These are phyloP conservation scores for Typhlichthys subterraneus DNA, from an alignment of 2,797 vertebrate species.

Conservation along the genomic window DNA sequence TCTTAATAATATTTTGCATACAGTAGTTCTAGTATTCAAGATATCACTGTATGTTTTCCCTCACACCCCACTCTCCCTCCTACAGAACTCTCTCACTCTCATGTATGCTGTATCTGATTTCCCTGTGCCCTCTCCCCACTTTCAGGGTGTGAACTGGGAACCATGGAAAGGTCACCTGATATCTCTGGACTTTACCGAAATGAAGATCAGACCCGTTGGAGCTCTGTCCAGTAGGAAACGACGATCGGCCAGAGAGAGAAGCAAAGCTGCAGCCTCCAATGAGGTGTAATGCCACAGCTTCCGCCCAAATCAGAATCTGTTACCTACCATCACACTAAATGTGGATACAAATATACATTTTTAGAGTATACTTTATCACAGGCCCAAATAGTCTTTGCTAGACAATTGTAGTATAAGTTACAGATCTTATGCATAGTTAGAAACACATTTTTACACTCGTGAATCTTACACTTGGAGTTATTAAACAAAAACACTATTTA, in stretches of 20 bases:
- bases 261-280: conserved; percentile 42
- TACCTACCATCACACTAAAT: conserved; percentile 29
- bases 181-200: conserved; percentile 86
- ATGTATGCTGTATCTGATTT: conserved; percentile 5
- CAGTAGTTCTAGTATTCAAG: background rate
- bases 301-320: conserved; percentile 1
- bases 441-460: conserved; percentile 4
- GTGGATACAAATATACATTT: background rate
- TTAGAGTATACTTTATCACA: background rate
- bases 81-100: background rate
- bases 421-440: conserved; percentile 1
- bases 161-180: conserved; percentile 90
- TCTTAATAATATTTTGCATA: background rate
- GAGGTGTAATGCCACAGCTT: conserved; percentile 27
- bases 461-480: background rate
- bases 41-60: too few relatives aligned
- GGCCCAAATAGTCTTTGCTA: conserved; percentile 4
- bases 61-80: background rate
- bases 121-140: conserved; percentile 18
- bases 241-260: conserved; percentile 68
- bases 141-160: conserved; percentile 89
- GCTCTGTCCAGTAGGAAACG: conserved; percentile 71
- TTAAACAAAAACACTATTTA: conserved; percentile 1
- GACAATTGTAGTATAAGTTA: conserved; percentile 8
- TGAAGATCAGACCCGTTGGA: conserved; percentile 84